Evolutionary conservation across 2,888 invertebrate genomes (phyloP), one percentile per base, ranked within the genome.

Genomic region (Heterodera filipjevi): DNA sequence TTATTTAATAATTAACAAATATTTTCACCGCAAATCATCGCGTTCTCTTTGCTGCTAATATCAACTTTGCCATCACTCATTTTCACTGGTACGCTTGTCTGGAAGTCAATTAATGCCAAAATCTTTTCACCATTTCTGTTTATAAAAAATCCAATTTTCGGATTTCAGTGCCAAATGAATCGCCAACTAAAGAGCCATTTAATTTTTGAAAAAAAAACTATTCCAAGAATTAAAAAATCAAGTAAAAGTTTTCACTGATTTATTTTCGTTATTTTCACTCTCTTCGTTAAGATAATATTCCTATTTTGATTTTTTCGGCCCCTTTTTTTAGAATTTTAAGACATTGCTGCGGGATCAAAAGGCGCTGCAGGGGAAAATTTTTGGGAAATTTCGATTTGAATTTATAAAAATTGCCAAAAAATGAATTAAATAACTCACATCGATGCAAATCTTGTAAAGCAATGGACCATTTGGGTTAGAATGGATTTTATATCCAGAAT

Each of bases 111-210:
- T 10, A 59, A 27, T 59, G 8, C 59, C 59, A 59, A 59, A 8
- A 59, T 10, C 8, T 59, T n/a, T 27, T 59, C 27, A 8, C 59
- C 27, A 59, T 59, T 27, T 59, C 59, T 27, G 27, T 27, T 27
- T 59, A 59, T 12, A 27, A 27, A 59, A n/a, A 59, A 59, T n/a
- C 59, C 59, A 59, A 59, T 59, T 59, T 59, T 59, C 59, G 27
- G 59, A 59, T 59, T 59, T 59, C 27, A 59, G 59, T 22, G 59
- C 59, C 59, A 59, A 59, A 59, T 59, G 59, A 10, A 59, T 22
- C 2, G 59, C 59, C n/a, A 27, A 59, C 59, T 59, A n/a, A 59
- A 59, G 27, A 59, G 27, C n/a, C 10, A 39, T 39, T 39, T 39
- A 39, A 39, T 39, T 6, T n/a, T 39, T 10, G 10, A 3, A 6